Conservation (phyloP, 2,797 vertebrate genomes). For the Cynodonichthys magdalenae region DNA sequence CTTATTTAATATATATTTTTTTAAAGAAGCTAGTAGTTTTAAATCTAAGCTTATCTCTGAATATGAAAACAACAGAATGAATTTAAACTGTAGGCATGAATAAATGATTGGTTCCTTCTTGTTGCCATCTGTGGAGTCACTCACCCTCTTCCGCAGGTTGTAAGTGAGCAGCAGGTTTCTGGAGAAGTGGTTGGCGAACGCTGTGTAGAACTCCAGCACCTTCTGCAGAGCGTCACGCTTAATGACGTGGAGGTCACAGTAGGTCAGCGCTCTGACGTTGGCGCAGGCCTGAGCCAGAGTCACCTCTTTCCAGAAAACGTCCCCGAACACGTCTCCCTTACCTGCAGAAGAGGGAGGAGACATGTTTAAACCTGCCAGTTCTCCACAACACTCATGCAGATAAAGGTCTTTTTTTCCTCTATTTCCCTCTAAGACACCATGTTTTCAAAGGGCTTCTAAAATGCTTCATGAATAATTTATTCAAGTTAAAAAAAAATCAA, state of each 20-base stretch:
- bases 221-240: conserved; percentile 98
- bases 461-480: conserved; percentile 2
- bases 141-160: conserved; percentile 97
- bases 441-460: neutral
- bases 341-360: conserved; percentile 76
- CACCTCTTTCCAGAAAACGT: conserved; percentile 98
- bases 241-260: conserved; percentile 98
- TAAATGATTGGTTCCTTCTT: neutral
- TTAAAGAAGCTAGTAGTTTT: neutral
- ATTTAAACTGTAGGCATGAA: neutral
- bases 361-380: neutral
- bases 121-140: conserved; percentile 43
- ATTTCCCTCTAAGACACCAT: neutral
- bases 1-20: neutral
- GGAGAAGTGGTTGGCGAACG: conserved; percentile 98
- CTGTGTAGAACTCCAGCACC: conserved; percentile 97
- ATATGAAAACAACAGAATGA: neutral
- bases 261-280: conserved; percentile 96
- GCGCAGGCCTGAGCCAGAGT: conserved; percentile 95
- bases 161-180: conserved; percentile 97
- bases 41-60: neutral
- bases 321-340: conserved; percentile 98
- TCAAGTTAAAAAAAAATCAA: conserved; percentile 1
- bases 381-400: neutral
- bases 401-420: neutral